Conservation (phyloP, 2,888 invertebrate species). For the Drymonia ruficornis region DNA sequence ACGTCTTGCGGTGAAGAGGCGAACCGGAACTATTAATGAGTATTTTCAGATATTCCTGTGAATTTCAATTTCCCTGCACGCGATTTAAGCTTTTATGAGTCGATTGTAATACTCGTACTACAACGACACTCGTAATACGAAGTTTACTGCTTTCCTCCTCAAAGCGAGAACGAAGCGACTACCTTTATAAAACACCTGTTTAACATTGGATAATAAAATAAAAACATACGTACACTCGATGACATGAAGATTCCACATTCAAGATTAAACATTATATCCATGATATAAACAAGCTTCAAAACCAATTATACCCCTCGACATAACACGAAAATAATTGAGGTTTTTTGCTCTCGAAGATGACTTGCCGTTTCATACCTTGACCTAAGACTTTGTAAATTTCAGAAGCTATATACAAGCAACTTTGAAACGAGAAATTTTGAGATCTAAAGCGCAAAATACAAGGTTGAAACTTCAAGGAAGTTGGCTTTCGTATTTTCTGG, state of each 20-base stretch:
- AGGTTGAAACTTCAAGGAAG: neutral
- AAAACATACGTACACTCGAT: too few relatives aligned
- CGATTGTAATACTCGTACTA: too few relatives aligned
- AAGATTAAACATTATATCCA: neutral
- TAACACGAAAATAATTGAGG: conserved; percentile 37
- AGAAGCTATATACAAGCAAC: neutral
- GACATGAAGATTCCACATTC: neutral
- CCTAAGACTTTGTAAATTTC: conserved; percentile 28
- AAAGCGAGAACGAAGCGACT: too few relatives aligned
- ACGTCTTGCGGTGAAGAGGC: too few relatives aligned
- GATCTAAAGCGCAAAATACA: neutral
- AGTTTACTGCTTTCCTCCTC: neutral
- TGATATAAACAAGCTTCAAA: conserved; percentile 17
- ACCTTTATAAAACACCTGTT: too few relatives aligned
- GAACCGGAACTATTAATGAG: too few relatives aligned
- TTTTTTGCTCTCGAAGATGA: conserved; percentile 19
- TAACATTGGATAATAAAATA: too few relatives aligned
- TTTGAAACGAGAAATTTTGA: neutral
- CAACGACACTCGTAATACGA: too few relatives aligned
- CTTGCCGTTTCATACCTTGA: conserved; percentile 22
- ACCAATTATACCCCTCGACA: conserved; percentile 15
- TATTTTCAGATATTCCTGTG: too few relatives aligned
- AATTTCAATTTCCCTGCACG: too few relatives aligned
- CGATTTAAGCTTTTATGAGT: too few relatives aligned
- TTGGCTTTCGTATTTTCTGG: conserved; percentile 14